Percentiles rank a stretch among this genome's conserved stretches.
Evolutionary conservation across 2,888 invertebrate species (phyloP).

Genomic region (Pandemis corylana): DNA sequence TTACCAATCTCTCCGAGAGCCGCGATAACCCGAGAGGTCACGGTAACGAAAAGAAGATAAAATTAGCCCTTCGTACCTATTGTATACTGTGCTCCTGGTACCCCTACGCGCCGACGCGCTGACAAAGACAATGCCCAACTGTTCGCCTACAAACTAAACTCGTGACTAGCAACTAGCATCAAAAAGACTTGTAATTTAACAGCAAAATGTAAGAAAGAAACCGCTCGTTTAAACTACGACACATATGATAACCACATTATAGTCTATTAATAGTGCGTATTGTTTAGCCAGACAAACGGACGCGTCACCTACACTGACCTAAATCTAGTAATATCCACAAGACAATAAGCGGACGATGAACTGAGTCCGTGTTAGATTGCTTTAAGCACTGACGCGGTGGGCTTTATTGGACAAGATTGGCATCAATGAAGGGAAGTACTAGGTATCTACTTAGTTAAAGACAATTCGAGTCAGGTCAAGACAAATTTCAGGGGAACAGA

Average conservation of each 20-base stretch:
- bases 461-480: not conserved
- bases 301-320: conserved; percentile 54
- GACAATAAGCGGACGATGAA: conserved; percentile 50
- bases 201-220: not conserved
- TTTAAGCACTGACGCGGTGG: conserved; percentile 16
- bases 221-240: not conserved
- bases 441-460: not conserved
- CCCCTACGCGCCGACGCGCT: conserved; percentile 9
- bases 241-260: conserved; percentile 11
- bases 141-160: conserved; percentile 9
- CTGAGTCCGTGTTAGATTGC: conserved; percentile 47
- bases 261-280: conserved; percentile 23
- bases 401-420: conserved; percentile 33
- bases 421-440: conserved; percentile 31
- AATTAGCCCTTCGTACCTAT: conserved; percentile 25
- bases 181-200: not conserved
- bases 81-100: conserved; percentile 28
- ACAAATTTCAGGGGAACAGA: not conserved
- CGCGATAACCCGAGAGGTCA: conserved; percentile 34
- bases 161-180: conserved; percentile 19
- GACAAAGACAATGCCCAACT: not conserved
- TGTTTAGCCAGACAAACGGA: conserved; percentile 46
- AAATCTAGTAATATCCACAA: conserved; percentile 48
- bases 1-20: conserved; percentile 28
- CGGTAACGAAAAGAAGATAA: conserved; percentile 15